A percentile compares a stretch with the other conserved stretches of the same genome.
Conservation (phyloP, 2,888 invertebrate species). For the Pteria penguin region DNA sequence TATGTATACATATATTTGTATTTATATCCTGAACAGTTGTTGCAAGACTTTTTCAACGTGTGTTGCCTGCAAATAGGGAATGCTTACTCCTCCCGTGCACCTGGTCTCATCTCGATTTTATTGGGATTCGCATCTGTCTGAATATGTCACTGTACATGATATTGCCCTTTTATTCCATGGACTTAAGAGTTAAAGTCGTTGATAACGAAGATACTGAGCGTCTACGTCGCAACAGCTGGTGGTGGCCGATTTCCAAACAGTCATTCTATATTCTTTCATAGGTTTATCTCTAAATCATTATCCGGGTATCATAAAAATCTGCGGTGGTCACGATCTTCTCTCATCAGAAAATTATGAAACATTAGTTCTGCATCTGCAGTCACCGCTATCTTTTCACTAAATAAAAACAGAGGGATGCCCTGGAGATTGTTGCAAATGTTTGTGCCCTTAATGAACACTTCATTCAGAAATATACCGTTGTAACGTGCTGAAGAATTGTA, state of each 20-base stretch:
- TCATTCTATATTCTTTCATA: conserved; percentile 37
- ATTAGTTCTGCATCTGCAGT: conserved; percentile 42
- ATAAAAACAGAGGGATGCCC: conserved; percentile 37
- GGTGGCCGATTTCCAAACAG: conserved; percentile 18
- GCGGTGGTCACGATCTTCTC: conserved; percentile 30
- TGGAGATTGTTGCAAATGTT: conserved; percentile 40
- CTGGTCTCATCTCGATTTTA: no score
- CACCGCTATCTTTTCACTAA: conserved; percentile 32
- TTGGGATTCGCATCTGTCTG: no score
- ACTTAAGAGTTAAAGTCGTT: no score
- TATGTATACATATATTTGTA: no score
- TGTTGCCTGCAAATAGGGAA: no score
- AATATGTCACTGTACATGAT: no score
- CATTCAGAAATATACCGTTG: conserved; percentile 24
- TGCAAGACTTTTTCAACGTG: no score
- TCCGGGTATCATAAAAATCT: conserved; percentile 40
- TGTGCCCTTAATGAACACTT: conserved; percentile 25
- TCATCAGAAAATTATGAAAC: conserved; percentile 40
- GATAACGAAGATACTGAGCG: conserved; percentile 15
- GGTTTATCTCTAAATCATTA: conserved; percentile 12
- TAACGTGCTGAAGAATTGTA: conserved; percentile 1
- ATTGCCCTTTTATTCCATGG: no score
- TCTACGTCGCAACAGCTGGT: conserved; percentile 39
- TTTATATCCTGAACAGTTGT: no score
- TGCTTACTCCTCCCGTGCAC: no score